Conservation (phyloP, 2,888 invertebrate species). For the Apotomis betuletana region DNA sequence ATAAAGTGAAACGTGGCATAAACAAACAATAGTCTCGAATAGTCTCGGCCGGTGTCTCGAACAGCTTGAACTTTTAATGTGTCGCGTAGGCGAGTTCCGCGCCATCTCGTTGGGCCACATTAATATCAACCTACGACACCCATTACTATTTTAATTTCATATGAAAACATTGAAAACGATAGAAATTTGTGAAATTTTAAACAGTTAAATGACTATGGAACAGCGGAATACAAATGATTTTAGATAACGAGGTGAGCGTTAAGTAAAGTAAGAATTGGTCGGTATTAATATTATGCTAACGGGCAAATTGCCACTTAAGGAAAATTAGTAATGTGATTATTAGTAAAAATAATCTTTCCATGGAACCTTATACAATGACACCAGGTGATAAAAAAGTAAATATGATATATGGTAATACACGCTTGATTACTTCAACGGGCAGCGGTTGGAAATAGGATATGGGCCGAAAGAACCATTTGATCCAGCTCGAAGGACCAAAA, state of each 20-base stretch:
- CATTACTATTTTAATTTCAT: slow-evolving; percentile 51
- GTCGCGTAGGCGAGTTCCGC: slow-evolving; percentile 66
- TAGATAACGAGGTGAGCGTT: slow-evolving; percentile 31
- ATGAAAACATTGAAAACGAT: slow-evolving; percentile 35
- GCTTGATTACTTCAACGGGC: slow-evolving; percentile 50
- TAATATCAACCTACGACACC: slow-evolving; percentile 62
- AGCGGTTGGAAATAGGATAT: slow-evolving; percentile 61
- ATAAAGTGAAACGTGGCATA: slow-evolving; percentile 41
- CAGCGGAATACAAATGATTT: slow-evolving; percentile 31
- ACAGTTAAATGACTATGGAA: slow-evolving; percentile 36
- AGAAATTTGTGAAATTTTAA: slow-evolving; percentile 40
- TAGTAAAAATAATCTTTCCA: slow-evolving; percentile 11
- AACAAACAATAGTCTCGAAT: slow-evolving; percentile 34
- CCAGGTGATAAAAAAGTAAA: slow-evolving; percentile 31
- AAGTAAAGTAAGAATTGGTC: slow-evolving; percentile 26
- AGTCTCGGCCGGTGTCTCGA: slow-evolving; percentile 4
- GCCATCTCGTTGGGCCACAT: slow-evolving; percentile 55
- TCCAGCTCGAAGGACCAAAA: slow-evolving; percentile 60
- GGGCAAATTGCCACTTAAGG: slow-evolving; percentile 24
- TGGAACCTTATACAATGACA: slow-evolving; percentile 14
- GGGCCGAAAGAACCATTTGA: slow-evolving; percentile 54
- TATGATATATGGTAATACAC: slow-evolving; percentile 43
- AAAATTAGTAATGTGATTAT: slow-evolving; percentile 33
- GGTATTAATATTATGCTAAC: slow-evolving; percentile 33
- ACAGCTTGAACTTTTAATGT: slow-evolving; percentile 57